Conservation (phyloP, 1,140 invertebrate species). For the Pachyrhynchus sulphureomaculatus region DNA sequence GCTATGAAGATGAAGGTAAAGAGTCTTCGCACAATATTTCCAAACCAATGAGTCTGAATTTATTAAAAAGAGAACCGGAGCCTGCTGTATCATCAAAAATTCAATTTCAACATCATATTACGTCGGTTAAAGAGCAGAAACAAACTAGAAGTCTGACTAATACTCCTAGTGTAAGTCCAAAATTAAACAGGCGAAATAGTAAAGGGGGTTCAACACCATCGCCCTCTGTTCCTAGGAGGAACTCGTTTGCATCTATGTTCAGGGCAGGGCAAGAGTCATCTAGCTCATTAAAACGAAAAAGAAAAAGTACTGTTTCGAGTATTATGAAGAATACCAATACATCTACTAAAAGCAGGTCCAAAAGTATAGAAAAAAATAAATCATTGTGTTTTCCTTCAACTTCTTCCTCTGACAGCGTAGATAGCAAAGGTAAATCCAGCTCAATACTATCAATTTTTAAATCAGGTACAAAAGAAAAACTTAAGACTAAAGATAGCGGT, state of each 20-base stretch:
- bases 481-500: slow-evolving; percentile 47
- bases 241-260: slow-evolving; percentile 77
- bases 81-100: slow-evolving; percentile 24
- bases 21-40: neutral
- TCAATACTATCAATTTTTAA: slow-evolving; percentile 66
- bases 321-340: neutral
- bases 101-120: neutral
- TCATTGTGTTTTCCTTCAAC: too few relatives aligned
- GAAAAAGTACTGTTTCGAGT: slow-evolving; percentile 13
- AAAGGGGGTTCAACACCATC: slow-evolving; percentile 56
- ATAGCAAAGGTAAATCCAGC: slow-evolving; percentile 56
- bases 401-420: slow-evolving; percentile 49
- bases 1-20: slow-evolving; percentile 57
- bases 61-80: slow-evolving; percentile 11
- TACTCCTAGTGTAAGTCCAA: slow-evolving; percentile 43
- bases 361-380: too few relatives aligned
- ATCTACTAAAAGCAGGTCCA: neutral
- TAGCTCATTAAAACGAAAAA: slow-evolving; percentile 12
- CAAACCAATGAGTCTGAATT: slow-evolving; percentile 14
- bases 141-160: slow-evolving; percentile 45
- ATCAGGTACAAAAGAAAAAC: slow-evolving; percentile 46
- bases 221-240: slow-evolving; percentile 70
- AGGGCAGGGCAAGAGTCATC: slow-evolving; percentile 39
- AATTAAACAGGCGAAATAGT: slow-evolving; percentile 52
- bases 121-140: slow-evolving; percentile 4